Conservation (phyloP, 2,797 vertebrate species). For the Petrocephalus schoutedeni region DNA sequence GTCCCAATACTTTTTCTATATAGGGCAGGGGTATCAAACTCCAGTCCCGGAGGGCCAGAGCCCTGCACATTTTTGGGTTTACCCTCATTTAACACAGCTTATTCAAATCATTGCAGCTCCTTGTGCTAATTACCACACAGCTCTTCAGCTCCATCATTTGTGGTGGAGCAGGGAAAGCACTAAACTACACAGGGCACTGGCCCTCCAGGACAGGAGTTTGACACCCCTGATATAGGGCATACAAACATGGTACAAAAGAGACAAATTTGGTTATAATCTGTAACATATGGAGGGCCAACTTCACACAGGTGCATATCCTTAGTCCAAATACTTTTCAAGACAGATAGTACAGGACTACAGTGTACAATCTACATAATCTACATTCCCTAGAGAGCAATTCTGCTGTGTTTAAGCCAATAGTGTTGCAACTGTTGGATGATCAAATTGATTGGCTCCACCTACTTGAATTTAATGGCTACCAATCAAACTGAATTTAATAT, state of each 20-base stretch:
- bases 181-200: no score
- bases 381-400: not conserved
- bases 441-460: not conserved
- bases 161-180: no score
- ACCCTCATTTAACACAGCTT: no score
- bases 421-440: not conserved
- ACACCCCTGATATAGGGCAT: not conserved
- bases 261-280: not conserved
- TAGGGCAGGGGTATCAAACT: no score
- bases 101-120: no score
- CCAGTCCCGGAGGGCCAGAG: no score
- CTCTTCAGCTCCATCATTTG: no score
- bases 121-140: no score
- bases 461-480: not conserved
- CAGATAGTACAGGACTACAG: not conserved
- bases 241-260: not conserved
- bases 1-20: not conserved
- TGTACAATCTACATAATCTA: not conserved
- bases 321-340: not conserved
- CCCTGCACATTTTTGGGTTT: no score
- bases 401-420: not conserved
- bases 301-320: not conserved
- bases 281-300: not conserved
- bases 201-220: no score
- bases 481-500: not conserved